These are phyloP conservation scores for Plagodis dolabraria DNA, from an alignment of 2,888 invertebrate genomes.

Conservation along the genomic window DNA sequence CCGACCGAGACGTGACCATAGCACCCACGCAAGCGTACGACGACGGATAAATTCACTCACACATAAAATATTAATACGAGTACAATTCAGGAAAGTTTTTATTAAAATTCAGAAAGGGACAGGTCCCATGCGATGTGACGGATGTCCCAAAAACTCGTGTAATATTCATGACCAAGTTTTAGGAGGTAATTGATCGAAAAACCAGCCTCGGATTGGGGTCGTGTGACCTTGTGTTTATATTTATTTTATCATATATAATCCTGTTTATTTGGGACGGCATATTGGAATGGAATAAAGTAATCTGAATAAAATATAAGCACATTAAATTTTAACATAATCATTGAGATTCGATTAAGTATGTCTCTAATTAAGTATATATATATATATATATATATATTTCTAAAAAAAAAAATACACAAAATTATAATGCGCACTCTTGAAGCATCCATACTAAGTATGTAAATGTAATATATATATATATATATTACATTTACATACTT, in stretches of 20 bases:
- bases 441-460: too few relatives aligned
- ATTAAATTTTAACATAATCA: too few relatives aligned
- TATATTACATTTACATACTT: too few relatives aligned
- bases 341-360: too few relatives aligned
- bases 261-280: slow-evolving; percentile 10
- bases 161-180: slow-evolving; percentile 39
- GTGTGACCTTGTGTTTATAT: slow-evolving; percentile 21
- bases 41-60: slow-evolving; percentile 28
- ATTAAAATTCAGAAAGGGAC: slow-evolving; percentile 40
- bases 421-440: too few relatives aligned
- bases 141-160: slow-evolving; percentile 34
- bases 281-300: neutral
- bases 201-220: slow-evolving; percentile 25
- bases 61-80: slow-evolving; percentile 41
- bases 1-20: slow-evolving; percentile 11
- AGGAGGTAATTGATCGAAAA: slow-evolving; percentile 46
- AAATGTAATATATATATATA: too few relatives aligned
- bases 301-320: too few relatives aligned
- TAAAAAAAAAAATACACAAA: too few relatives aligned
- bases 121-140: slow-evolving; percentile 38
- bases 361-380: too few relatives aligned
- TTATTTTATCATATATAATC: slow-evolving; percentile 16
- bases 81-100: slow-evolving; percentile 38
- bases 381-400: too few relatives aligned
- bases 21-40: slow-evolving; percentile 6